phyloP scores from a whole-genome alignment of 2,888 invertebrate species.

The Oeneis ivallda region DNA sequence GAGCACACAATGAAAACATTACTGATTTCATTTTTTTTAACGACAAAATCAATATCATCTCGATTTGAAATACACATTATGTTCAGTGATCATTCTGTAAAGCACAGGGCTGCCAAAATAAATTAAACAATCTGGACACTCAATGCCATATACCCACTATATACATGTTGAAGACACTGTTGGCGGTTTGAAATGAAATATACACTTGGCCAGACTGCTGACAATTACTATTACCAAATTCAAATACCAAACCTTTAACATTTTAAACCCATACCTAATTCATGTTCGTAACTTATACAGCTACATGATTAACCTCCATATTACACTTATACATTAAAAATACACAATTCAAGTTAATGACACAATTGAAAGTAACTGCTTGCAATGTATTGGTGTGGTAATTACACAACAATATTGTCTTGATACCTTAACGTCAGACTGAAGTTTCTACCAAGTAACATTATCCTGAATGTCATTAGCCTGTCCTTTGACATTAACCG shows the following conservation, averaged over 20 bases:
- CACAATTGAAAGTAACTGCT: neutral
- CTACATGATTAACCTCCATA: neutral
- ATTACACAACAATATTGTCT: neutral
- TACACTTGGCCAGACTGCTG: conserved; percentile 53
- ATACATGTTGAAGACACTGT: conserved; percentile 36
- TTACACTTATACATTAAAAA: neutral
- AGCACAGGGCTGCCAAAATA: conserved; percentile 77
- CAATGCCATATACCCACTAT: conserved; percentile 46
- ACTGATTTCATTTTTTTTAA: conserved; percentile 8
- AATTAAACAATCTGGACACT: conserved; percentile 40
- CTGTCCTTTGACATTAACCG: too few species aligned
- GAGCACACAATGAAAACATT: conserved; percentile 16
- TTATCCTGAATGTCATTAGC: too few species aligned
- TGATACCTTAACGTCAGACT: neutral
- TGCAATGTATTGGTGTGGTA: neutral
- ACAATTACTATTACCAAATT: conserved; percentile 40
- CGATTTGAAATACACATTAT: conserved; percentile 26
- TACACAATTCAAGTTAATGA: too few species aligned
- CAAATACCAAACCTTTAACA: neutral
- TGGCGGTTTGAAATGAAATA: conserved; percentile 29
- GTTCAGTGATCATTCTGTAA: conserved; percentile 41
- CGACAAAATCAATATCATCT: conserved; percentile 14
- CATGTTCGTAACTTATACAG: neutral
- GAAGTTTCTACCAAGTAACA: neutral
- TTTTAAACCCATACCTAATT: neutral